Percentiles rank a stretch among this genome's conserved stretches.
Conservation (phyloP, 2,797 vertebrate genomes). For the Urophycis tenuis region DNA sequence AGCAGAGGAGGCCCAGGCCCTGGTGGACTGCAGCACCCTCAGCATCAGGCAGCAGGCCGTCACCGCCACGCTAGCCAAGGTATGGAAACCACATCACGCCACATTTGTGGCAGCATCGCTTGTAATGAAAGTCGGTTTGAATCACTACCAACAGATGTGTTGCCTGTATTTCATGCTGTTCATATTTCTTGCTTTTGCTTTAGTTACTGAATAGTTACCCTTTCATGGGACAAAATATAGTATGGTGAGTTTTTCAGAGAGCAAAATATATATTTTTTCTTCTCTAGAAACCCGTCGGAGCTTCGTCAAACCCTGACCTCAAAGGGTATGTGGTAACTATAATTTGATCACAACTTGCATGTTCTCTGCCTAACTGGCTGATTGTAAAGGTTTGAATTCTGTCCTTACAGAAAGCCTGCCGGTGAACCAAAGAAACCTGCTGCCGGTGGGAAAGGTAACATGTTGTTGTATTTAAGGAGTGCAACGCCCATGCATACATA, state of each 20-base stretch:
- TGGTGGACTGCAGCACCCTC: constrained; percentile 46
- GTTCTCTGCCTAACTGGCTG: not conserved
- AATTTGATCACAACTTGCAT: not conserved
- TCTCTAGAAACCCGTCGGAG: not conserved
- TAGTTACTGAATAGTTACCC: not conserved
- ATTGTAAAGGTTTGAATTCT: not conserved
- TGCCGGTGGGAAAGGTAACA: constrained; percentile 34
- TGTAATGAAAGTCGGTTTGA: not conserved
- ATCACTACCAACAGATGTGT: not conserved
- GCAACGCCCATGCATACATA: too few species aligned
- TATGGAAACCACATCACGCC: not conserved
- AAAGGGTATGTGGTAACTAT: not conserved
- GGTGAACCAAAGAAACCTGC: constrained; percentile 4
- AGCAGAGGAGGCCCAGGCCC: constrained; percentile 45
- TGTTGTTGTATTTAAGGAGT: not conserved
- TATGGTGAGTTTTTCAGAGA: not conserved
- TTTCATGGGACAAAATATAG: not conserved
- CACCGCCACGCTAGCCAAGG: constrained; percentile 49
- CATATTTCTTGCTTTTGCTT: not conserved
- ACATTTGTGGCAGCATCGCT: not conserved
- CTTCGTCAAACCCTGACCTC: not conserved
- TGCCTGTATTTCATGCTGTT: not conserved
- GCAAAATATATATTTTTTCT: not conserved
- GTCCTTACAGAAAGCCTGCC: constrained; percentile 29
- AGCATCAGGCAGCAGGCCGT: constrained; percentile 53